Base-by-base conservation (phyloP, 2,797 vertebrate species). In the Xiphorhynchus erythropygius region DNA sequence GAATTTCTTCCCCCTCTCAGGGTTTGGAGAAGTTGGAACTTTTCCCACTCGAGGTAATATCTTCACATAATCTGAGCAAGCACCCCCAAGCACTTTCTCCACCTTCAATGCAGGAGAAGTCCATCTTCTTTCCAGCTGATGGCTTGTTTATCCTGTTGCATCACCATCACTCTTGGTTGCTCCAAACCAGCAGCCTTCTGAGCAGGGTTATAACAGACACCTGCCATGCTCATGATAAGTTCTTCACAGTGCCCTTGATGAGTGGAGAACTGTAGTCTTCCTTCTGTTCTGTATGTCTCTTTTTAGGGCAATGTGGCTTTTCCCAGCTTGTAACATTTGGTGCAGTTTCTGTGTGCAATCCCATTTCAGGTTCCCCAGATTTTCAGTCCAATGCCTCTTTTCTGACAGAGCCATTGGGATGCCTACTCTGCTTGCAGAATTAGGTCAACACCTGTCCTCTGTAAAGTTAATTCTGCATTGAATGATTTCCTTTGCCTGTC, bases 201-300 rank as follows among this genome's bases (percentile, higher is more conserved):
- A 56, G n/a, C 0, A 0, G 44, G 8, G 6, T 37, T 24, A 42
- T 0, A 1, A n/a, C 53, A 80, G 81, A 55, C 44, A 63, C 3
- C 19, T 11, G 25, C 8, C 46, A 19, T 44, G 16, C 28, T 83
- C 70, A 30, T 8, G 7, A 17, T 13, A 52, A 30, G 37, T 24
- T 60, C 18, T 79, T 68, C 46, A 60, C 18, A 57, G n/a, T 19
- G 39, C n/a, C 19, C 11, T 46, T 46, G 19, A 67, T 59, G 35
- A 19, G 4, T 24, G 37, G 27, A 86, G 32, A 60, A 47, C 8
- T 35, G 13, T 8, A 52, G 21, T 23, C 21, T 37, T 24, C 32
- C 10, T 68, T 55, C n/a, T n/a, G 21, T 33, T 78, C 65, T 55
- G 41, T 19, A 8, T 19, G 49, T n/a, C 12, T 79, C 62, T 0